Conservation (phyloP, 2,113 vertebrate species). For the Willisornis vidua region DNA sequence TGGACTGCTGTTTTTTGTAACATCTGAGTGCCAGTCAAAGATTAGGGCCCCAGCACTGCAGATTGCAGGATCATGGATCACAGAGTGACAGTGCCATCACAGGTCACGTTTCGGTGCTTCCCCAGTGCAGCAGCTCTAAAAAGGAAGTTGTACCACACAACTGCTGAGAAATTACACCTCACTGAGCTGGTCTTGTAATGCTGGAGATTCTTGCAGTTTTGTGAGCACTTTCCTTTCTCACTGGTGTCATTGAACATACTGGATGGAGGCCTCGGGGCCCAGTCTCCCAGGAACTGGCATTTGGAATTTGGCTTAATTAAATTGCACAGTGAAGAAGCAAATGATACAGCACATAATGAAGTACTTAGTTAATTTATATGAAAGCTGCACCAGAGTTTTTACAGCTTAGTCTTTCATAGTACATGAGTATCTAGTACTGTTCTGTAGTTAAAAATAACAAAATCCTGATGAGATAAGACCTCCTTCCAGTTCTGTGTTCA, state of each 20-base stretch:
- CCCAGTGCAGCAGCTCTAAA: not conserved
- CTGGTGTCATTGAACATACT: not conserved
- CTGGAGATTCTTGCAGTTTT: not conserved
- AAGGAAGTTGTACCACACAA: not conserved
- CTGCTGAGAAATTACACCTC: not conserved
- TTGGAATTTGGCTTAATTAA: not conserved
- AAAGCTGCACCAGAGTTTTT: not conserved
- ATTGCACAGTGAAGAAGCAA: not conserved
- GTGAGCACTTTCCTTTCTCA: not conserved
- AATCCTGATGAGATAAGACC: conserved; percentile 16
- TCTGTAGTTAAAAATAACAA: conserved; percentile 36
- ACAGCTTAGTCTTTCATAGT: not conserved
- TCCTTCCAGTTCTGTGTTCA: conserved; percentile 51
- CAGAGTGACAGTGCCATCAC: not conserved
- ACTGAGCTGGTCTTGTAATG: not conserved
- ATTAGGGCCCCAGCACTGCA: not conserved
- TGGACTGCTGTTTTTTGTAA: not conserved
- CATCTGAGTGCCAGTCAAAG: not conserved
- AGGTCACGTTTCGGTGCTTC: not conserved
- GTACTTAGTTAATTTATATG: not conserved
- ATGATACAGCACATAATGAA: not conserved
- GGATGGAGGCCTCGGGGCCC: rapidly evolving
- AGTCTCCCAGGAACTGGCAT: not conserved
- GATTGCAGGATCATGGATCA: not conserved
- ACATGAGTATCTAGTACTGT: not conserved